Evolutionary conservation across 2,888 invertebrate species (phyloP).

Genomic region (Andrena minutula): DNA sequence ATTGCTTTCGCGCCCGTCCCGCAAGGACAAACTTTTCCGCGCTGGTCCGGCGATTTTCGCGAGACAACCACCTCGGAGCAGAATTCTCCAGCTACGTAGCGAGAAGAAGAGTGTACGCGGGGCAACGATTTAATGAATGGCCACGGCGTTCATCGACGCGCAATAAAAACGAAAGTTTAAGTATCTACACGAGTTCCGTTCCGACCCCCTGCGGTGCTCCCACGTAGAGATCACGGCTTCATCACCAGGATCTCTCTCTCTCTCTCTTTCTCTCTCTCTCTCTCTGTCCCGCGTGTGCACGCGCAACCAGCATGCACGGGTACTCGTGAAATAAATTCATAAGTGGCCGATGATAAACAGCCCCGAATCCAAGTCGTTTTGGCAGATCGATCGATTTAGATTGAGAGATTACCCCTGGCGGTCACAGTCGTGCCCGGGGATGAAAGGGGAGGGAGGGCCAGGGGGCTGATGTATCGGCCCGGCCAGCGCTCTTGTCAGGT

Average conservation of each 20-base stretch:
- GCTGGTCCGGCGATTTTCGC: not conserved
- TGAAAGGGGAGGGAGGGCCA: constrained; percentile 4
- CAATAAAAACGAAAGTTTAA: constrained; percentile 69
- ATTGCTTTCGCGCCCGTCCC: not conserved
- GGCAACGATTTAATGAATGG: constrained; percentile 68
- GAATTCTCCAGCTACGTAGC: constrained; percentile 3
- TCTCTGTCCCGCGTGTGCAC: constrained; percentile 23
- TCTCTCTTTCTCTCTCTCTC: constrained; percentile 18
- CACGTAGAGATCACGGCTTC: constrained; percentile 81
- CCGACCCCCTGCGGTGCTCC: constrained; percentile 81
- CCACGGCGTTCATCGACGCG: constrained; percentile 66
- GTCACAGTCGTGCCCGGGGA: constrained; percentile 42
- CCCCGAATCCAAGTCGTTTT: constrained; percentile 77
- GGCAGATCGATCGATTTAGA: constrained; percentile 82
- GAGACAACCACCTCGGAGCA: constrained; percentile 1
- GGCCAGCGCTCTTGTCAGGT: constrained; percentile 70
- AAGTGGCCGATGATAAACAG: constrained; percentile 75
- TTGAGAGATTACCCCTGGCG: constrained; percentile 79
- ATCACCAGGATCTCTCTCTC: constrained; percentile 65
- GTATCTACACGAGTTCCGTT: constrained; percentile 77
- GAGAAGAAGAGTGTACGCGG: not conserved
- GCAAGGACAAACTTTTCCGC: constrained; percentile 2
- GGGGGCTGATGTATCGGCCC: constrained; percentile 69
- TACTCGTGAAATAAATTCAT: constrained; percentile 72
- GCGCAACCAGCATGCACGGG: constrained; percentile 40